Conservation (phyloP, 2,888 invertebrate genomes). For the Xestia sexstrigata region DNA sequence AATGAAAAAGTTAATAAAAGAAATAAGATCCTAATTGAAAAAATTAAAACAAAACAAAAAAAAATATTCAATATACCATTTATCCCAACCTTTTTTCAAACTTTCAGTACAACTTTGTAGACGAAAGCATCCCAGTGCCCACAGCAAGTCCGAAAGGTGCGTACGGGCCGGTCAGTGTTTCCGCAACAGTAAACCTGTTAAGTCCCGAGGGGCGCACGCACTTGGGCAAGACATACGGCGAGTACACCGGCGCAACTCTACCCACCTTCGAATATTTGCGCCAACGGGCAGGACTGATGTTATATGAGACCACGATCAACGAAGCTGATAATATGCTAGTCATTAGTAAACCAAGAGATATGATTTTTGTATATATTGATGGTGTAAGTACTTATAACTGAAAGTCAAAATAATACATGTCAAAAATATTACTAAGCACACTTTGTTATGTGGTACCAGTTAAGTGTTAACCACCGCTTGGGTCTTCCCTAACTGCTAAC, state of each 20-base stretch:
- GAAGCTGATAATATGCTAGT: slow-evolving; percentile 82
- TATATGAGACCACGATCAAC: slow-evolving; percentile 91
- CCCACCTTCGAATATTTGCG: slow-evolving; percentile 92
- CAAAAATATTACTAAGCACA: neutral
- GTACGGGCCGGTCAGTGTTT: slow-evolving; percentile 91
- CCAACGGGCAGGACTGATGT: slow-evolving; percentile 91
- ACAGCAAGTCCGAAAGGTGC: slow-evolving; percentile 91
- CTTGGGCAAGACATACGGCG: slow-evolving; percentile 79
- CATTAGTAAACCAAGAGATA: slow-evolving; percentile 91
- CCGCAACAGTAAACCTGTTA: slow-evolving; percentile 86
- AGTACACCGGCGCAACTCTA: slow-evolving; percentile 80
- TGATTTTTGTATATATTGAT: slow-evolving; percentile 93
- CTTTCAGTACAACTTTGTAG: slow-evolving; percentile 85
- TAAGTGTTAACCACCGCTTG: neutral
- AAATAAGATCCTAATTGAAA: no score
- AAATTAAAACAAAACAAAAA: no score
- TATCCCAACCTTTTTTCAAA: neutral
- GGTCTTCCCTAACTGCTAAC: neutral
- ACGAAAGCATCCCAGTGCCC: slow-evolving; percentile 88
- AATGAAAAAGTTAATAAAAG: no score
- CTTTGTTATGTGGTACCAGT: neutral
- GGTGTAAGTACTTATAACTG: slow-evolving; percentile 79
- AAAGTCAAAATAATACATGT: neutral
- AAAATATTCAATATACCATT: no score
- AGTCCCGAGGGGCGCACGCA: slow-evolving; percentile 78